phyloP scores from a whole-genome alignment of 2,888 invertebrate genomes.

The Melangyna quadrimaculata region DNA sequence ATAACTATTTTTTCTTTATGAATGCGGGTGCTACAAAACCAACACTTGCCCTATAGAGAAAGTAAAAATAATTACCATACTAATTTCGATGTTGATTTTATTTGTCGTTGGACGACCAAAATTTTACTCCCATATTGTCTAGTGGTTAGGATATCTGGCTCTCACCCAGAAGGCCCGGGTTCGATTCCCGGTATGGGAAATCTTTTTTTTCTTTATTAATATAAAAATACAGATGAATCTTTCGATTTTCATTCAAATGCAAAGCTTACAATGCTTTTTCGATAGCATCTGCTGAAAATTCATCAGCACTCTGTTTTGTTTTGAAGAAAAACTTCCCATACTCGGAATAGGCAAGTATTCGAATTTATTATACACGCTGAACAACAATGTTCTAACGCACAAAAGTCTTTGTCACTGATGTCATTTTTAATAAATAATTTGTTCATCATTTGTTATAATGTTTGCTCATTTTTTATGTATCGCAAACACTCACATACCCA shows the following conservation, averaged over 20 bases:
- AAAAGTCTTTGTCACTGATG: slow-evolving; percentile 35
- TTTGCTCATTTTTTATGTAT: slow-evolving; percentile 17
- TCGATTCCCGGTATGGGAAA: slow-evolving; percentile 91
- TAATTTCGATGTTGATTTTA: no score
- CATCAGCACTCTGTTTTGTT: neutral
- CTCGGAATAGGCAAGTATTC: neutral
- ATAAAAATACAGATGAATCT: neutral
- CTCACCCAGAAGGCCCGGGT: slow-evolving; percentile 85
- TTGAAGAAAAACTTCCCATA: neutral
- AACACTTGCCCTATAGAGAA: no score
- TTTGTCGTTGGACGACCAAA: no score
- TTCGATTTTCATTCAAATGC: no score
- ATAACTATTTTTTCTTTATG: no score
- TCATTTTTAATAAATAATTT: slow-evolving; percentile 69
- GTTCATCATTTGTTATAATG: slow-evolving; percentile 36
- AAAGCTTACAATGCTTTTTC: neutral
- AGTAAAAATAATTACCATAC: no score
- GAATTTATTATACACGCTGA: slow-evolving; percentile 11
- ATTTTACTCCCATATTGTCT: slow-evolving; percentile 76
- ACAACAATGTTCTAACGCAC: neutral
- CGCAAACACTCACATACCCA: slow-evolving; percentile 1
- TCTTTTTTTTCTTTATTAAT: neutral
- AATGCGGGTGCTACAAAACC: no score
- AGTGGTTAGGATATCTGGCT: slow-evolving; percentile 79
- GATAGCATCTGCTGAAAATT: no score